These are phyloP conservation scores for Diploptera punctata DNA, from an alignment of 2,888 invertebrate genomes.

Conservation along the genomic window DNA sequence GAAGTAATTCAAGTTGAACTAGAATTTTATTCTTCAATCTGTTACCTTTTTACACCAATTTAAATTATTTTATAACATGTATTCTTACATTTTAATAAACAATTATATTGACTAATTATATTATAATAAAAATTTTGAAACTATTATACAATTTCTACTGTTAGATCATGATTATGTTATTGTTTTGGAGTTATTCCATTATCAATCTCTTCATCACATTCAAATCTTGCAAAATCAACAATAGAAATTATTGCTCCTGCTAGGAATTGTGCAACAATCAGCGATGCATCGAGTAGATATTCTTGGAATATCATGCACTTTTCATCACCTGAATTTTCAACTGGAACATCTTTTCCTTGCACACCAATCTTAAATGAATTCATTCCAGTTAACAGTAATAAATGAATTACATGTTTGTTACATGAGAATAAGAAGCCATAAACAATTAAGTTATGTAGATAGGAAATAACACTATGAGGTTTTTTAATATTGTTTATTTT, in stretches of 20 bases:
- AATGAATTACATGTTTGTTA: no score
- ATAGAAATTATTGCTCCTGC: slow-evolving; percentile 63
- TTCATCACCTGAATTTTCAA: slow-evolving; percentile 75
- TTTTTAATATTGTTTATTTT: no score
- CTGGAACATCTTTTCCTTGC: slow-evolving; percentile 71
- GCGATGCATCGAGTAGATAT: slow-evolving; percentile 78
- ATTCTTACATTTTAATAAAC: not conserved
- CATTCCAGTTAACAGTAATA: slow-evolving; percentile 61
- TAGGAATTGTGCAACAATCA: slow-evolving; percentile 76
- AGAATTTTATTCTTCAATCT: not conserved
- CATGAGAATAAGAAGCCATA: no score
- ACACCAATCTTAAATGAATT: slow-evolving; percentile 81
- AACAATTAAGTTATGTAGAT: no score
- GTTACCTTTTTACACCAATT: no score
- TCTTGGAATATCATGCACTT: slow-evolving; percentile 84
- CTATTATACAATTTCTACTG: slow-evolving; percentile 24
- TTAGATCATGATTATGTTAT: not conserved
- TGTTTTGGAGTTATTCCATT: not conserved
- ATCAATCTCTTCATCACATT: slow-evolving; percentile 73
- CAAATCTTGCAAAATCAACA: slow-evolving; percentile 84
- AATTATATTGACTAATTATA: not conserved
- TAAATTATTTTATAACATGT: not conserved
- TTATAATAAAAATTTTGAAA: not conserved
- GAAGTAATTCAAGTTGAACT: not conserved
- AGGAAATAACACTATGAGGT: no score